Evolutionary conservation across 2,797 vertebrate species (phyloP), one percentile per base, ranked within the genome.

Genomic region (Esox masquinongy): DNA sequence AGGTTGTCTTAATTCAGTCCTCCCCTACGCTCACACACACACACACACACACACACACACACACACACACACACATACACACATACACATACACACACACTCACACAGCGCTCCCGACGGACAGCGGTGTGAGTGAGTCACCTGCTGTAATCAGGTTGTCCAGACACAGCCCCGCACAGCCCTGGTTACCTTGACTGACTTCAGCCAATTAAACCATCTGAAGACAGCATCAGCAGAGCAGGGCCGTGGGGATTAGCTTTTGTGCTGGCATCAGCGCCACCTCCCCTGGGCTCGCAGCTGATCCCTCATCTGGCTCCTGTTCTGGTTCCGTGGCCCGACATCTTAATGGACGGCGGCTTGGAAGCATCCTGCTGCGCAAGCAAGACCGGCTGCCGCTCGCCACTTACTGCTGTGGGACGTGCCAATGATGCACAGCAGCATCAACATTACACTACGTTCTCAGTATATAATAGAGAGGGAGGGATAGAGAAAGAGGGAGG

Each of bases 201-300:
- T 88, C 88, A 82, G 59, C 86, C 88, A 90, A 87, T 89, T 88
- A 90, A 81, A 88, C 64, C 79, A 71, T 85, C 78, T 87, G 82
- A 86, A 89, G 90, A 82, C 79, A 86, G 80, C 79, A 80, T 85
- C 83, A 83, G 74, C 68, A 17, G 79, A 70, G 56, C 68, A 70
- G 61, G 73, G 69, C 15, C 31, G 49, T 14, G 36, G 56, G 69
- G 72, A 2, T 84, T 84, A 74, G 70, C 63, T 47, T 66, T 53
- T 75, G 17, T 83, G 72, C 70, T 68, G 71, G 51, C 82, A 77
- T 84, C 79, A 87, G 79, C 79, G 83, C 49, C 71, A 77, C 49
- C 8, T 26, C n/a, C 64, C 64, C 49, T 72, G 24, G 8, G 43
- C 36, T 47, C 12, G 36, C n/a, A 49, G 43, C 16, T 22, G n/a